phyloP scores from a whole-genome alignment of 2,888 invertebrate genomes.

The Cephus spinipes region DNA sequence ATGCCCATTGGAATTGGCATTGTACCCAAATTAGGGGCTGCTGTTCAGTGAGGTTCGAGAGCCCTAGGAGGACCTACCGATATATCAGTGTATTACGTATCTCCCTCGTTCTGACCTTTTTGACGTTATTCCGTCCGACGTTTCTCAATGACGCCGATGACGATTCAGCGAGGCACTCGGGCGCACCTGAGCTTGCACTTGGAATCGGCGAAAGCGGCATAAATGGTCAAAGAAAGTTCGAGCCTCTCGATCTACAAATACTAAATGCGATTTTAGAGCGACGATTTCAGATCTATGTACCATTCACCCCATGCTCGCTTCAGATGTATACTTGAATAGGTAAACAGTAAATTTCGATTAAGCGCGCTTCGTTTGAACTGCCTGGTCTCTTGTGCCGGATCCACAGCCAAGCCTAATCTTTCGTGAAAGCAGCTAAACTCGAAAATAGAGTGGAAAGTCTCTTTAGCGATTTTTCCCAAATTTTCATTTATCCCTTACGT shows the following conservation, averaged over 20 bases:
- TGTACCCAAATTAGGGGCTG: slow-evolving; percentile 2
- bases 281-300: background rate
- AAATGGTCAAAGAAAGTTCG: slow-evolving; percentile 5
- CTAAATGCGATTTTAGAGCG: slow-evolving; percentile 16
- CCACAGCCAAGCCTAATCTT: background rate
- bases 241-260: slow-evolving; percentile 10
- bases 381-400: background rate
- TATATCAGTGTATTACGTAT: background rate
- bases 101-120: background rate
- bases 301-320: slow-evolving; percentile 8
- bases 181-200: slow-evolving; percentile 13
- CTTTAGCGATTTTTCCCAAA: background rate
- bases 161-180: slow-evolving; percentile 8
- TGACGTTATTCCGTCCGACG: background rate
- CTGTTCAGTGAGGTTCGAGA: background rate
- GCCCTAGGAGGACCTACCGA: background rate
- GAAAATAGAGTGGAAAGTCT: background rate
- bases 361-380: slow-evolving; percentile 10
- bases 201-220: slow-evolving; percentile 5
- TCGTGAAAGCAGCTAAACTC: background rate
- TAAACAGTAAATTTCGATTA: slow-evolving; percentile 13
- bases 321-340: slow-evolving; percentile 16
- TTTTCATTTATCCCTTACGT: background rate
- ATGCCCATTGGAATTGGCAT: background rate
- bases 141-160: background rate